phyloP scores from a whole-genome alignment of 2,888 invertebrate species.

The Melinaea menophilus region DNA sequence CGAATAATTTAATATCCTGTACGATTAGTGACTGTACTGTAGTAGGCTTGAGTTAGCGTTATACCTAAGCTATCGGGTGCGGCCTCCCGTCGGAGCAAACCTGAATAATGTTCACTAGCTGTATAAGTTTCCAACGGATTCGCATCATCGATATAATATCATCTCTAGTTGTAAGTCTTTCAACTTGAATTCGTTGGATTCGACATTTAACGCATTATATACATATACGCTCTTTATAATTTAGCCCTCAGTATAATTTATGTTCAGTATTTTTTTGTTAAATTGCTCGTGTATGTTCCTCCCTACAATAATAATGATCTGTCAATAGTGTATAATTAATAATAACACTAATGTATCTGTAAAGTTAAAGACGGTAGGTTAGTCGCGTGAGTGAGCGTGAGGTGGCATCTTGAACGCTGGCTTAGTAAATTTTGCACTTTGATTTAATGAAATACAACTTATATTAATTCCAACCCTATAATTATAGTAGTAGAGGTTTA shows the following conservation, averaged over 20 bases:
- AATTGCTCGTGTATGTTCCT: conserved; percentile 16
- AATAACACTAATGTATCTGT: neutral
- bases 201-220: neutral
- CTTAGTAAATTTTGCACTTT: conserved; percentile 73
- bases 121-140: neutral
- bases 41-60: conserved; percentile 3
- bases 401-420: conserved; percentile 58
- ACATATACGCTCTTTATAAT: conserved; percentile 1
- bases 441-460: conserved; percentile 48
- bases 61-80: neutral
- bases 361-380: conserved; percentile 19
- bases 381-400: conserved; percentile 50
- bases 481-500: conserved; percentile 65
- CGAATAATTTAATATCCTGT: neutral
- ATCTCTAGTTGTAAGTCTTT: conserved; percentile 2
- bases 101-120: conserved; percentile 2
- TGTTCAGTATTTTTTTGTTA: conserved; percentile 23
- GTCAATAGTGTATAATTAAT: conserved; percentile 13
- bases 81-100: neutral
- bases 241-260: conserved; percentile 17
- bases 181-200: neutral
- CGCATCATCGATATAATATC: neutral
- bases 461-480: conserved; percentile 73
- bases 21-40: neutral
- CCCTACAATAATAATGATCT: conserved; percentile 23